A percentile compares a stretch with the other conserved stretches of the same genome.
These are phyloP conservation scores for Eubucco bourcierii DNA, from an alignment of 2,113 vertebrate genomes.

Conservation along the genomic window DNA sequence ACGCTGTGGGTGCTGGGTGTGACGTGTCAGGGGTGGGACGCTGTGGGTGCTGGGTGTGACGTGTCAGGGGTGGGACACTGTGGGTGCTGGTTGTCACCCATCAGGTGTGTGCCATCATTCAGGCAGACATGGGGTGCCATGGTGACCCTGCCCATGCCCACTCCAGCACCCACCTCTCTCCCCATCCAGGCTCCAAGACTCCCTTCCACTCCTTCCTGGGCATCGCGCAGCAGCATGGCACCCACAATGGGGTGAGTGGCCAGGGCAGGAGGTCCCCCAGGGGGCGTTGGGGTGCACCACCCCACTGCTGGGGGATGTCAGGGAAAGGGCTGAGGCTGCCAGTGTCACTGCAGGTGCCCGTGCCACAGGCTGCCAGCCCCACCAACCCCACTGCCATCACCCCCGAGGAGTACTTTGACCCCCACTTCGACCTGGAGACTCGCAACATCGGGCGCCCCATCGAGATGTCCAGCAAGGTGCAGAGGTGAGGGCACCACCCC, in stretches of 20 bases:
- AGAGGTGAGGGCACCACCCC: conserved; percentile 80
- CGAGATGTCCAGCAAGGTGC: conserved; percentile 96
- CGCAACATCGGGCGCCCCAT: conserved; percentile 93
- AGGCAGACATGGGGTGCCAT: not conserved
- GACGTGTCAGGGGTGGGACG: not conserved
- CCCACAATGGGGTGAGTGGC: conserved; percentile 87
- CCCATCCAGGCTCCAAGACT: conserved; percentile 85
- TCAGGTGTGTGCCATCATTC: not conserved
- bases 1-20: too few relatives aligned
- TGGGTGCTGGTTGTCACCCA: fast-evolving
- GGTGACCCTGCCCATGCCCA: not conserved
- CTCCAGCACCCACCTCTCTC: not conserved
- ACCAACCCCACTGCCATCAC: conserved; percentile 92
- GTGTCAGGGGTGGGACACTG: not conserved
- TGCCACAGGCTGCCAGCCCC: conserved; percentile 87
- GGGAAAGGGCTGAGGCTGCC: not conserved
- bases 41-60: not conserved
- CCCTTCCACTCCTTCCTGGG: conserved; percentile 97
- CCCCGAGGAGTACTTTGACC: conserved; percentile 94
- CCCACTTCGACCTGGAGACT: conserved; percentile 79
- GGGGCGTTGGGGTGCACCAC: not conserved
- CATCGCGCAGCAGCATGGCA: conserved; percentile 93
- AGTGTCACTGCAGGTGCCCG: conserved; percentile 74
- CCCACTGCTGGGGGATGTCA: fast-evolving
- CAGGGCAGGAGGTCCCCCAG: fast-evolving